Conservation (phyloP, 2,888 invertebrate species). For the Hirtodrosophila confusa region DNA sequence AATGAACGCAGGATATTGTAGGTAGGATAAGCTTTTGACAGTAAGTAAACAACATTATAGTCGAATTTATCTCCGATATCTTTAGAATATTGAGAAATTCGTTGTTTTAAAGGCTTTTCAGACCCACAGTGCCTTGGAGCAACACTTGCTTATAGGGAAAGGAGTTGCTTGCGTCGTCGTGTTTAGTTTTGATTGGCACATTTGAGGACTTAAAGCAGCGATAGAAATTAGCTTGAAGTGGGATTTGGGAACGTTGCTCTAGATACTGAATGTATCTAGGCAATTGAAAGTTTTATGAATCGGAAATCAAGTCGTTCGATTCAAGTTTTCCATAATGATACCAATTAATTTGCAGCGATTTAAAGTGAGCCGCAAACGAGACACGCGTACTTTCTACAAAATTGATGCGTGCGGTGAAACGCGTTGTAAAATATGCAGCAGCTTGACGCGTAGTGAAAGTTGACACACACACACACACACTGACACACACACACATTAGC, state of each 20-base stretch:
- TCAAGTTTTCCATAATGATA: conserved; percentile 30
- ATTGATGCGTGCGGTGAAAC: conserved; percentile 55
- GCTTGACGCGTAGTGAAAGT: conserved; percentile 29
- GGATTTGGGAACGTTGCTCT: not conserved
- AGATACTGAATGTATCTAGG: not conserved
- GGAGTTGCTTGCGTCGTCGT: too few species aligned
- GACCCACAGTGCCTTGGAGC: too few species aligned
- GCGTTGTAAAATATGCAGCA: conserved; percentile 61
- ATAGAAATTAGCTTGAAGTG: too few species aligned
- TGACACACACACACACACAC: conserved; percentile 9
- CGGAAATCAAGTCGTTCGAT: conserved; percentile 24
- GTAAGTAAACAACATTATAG: too few species aligned
- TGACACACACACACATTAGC: not conserved
- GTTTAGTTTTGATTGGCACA: not conserved
- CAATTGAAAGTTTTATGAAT: conserved; percentile 19
- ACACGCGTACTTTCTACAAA: conserved; percentile 18
- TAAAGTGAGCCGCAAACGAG: conserved; percentile 36
- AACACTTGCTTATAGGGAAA: too few species aligned
- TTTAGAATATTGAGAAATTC: too few species aligned
- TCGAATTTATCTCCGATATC: too few species aligned
- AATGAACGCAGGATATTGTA: too few species aligned
- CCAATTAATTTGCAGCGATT: conserved; percentile 50
- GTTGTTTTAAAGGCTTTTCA: too few species aligned
- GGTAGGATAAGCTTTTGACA: too few species aligned
- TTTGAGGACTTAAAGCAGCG: too few species aligned